Conservation (phyloP, 2,797 vertebrate genomes). For the Manis javanica region DNA sequence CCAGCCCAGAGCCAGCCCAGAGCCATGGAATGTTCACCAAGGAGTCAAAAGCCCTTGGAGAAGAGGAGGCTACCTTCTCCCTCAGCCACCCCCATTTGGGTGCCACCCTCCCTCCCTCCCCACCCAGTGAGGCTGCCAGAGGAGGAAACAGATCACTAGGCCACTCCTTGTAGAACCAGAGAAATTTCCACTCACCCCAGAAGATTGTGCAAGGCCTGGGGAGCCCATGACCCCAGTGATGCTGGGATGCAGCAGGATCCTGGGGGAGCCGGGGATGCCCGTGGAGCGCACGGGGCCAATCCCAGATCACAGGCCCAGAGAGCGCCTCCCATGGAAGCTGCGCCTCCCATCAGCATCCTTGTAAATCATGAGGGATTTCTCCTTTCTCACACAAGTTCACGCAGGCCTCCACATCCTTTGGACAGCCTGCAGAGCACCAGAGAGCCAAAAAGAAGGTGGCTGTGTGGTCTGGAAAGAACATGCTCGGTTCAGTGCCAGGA, state of each 20-base stretch:
- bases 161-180: not conserved
- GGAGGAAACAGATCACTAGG: not conserved
- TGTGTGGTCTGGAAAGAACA: not conserved
- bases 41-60: constrained; percentile 3
- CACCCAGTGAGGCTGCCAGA: not conserved
- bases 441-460: not conserved
- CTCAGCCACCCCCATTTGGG: not conserved
- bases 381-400: not conserved
- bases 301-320: not conserved
- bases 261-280: not conserved
- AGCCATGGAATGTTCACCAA: not conserved
- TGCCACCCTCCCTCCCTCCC: not conserved
- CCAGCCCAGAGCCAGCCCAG: not conserved
- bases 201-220: not conserved
- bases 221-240: not conserved
- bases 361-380: not conserved
- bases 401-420: not conserved
- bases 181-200: not conserved
- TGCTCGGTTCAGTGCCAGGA: not conserved
- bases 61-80: not conserved
- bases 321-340: not conserved
- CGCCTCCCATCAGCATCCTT: not conserved
- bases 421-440: not conserved
- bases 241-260: not conserved
- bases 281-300: not conserved